phyloP scores from a whole-genome alignment of 2,888 invertebrate genomes.

The Corythucha ciliata region DNA sequence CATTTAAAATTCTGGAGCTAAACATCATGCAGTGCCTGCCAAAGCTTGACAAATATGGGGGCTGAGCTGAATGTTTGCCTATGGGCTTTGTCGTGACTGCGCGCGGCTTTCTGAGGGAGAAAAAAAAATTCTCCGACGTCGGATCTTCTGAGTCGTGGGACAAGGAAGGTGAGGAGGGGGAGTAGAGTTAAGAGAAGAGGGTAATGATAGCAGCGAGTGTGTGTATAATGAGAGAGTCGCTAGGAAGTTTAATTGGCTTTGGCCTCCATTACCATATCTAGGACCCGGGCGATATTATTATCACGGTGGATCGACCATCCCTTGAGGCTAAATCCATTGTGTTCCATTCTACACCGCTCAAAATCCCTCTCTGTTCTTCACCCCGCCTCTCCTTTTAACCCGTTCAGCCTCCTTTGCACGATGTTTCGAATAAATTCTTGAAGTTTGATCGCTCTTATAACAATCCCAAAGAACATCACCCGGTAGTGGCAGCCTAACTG shows the following conservation, averaged over 20 bases:
- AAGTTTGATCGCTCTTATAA: too few species aligned
- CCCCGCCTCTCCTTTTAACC: too few species aligned
- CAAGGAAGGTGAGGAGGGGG: too few species aligned
- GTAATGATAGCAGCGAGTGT: slow-evolving; percentile 22
- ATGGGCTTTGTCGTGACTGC: slow-evolving; percentile 8
- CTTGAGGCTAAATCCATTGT: slow-evolving; percentile 20
- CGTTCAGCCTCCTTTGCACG: too few species aligned
- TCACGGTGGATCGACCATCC: slow-evolving; percentile 22
- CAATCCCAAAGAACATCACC: too few species aligned
- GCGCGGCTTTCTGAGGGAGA: neutral
- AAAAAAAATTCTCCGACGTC: neutral
- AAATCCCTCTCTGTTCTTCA: too few species aligned
- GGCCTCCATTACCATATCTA: slow-evolving; percentile 23
- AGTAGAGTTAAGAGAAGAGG: neutral
- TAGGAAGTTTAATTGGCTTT: slow-evolving; percentile 18
- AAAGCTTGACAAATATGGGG: neutral
- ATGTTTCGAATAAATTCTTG: too few species aligned
- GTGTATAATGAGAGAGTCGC: slow-evolving; percentile 23
- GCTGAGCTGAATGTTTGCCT: slow-evolving; percentile 2
- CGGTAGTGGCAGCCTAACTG: too few species aligned
- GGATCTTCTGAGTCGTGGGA: neutral
- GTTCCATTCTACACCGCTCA: slow-evolving; percentile 7
- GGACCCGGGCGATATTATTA: slow-evolving; percentile 23
- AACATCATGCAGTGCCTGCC: too few species aligned
- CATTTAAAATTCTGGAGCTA: too few species aligned